phyloP scores from a whole-genome alignment of 2,888 invertebrate species.

The Ectropis crepuscularia region DNA sequence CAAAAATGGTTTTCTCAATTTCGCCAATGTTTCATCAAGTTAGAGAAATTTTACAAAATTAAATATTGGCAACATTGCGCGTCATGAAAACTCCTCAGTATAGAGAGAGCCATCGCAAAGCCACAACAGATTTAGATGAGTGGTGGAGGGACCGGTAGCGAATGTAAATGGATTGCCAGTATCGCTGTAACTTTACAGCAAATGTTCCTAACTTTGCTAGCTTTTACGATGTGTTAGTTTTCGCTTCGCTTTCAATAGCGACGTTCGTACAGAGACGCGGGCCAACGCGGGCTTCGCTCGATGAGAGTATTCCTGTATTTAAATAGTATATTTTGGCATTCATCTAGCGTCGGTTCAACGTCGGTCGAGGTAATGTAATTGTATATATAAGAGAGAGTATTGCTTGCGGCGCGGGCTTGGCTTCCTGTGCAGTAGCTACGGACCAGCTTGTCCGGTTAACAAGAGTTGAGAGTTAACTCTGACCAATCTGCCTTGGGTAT shows the following conservation, averaged over 20 bases:
- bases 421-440: conserved; percentile 72
- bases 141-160: no score
- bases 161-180: no score
- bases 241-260: conserved; percentile 3
- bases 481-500: conserved; percentile 85
- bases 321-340: conserved; percentile 75
- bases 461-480: conserved; percentile 77
- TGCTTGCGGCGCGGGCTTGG: conserved; percentile 70
- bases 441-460: conserved; percentile 78
- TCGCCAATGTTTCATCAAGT: no score
- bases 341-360: conserved; percentile 65
- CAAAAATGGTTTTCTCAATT: no score
- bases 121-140: no score
- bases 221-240: no score
- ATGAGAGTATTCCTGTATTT: conserved; percentile 62
- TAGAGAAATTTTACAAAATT: no score
- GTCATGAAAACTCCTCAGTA: no score
- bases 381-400: conserved; percentile 78
- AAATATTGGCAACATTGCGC: no score
- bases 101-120: no score
- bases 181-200: no score
- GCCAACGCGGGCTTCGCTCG: conserved; percentile 51
- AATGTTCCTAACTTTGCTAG: no score
- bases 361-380: conserved; percentile 68
- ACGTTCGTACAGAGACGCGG: conserved; percentile 26